Base-by-base conservation (phyloP, 1,140 invertebrate genomes). In the Chrysomallon squamiferum region DNA sequence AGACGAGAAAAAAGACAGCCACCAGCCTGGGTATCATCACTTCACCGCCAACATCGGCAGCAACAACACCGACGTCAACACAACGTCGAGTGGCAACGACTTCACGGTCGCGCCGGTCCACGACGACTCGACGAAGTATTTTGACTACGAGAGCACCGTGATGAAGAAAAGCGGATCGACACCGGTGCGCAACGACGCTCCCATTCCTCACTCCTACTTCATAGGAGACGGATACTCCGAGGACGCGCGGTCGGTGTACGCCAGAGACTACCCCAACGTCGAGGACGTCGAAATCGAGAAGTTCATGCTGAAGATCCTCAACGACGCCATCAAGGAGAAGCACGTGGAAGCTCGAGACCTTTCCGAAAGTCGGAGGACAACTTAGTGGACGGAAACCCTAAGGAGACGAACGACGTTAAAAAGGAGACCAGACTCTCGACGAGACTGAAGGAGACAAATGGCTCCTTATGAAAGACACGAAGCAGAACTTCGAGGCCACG, bases 251-350 rank as follows among this genome's bases (percentile, higher is more conserved):
- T 54, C 50, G 15, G 15, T 54, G n/a, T 54, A 54, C n/a, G 50
- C 20, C 52, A 41, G 22, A 30, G 47, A 66, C 35, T 54, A 32
- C 59, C 22, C 13, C 43, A 62, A 49, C 33, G 45, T 49, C n/a
- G 66, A 62, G 22, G 62, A 38, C 30, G 62, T 68, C 3, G 35
- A 61, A 41, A 69, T 69, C 29, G 61, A 64, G 47, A 69, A 64
- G 29, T 65, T 49, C 47, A 65, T 69, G 62, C 49, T 61, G 38
- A 64, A 65, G 5, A 63, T 49, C 47, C 38, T 69, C 25, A 59
- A 69, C 38, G 43, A 62, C 5, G 57, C 57, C 35, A 35, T 56
- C 33, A n/a, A 30, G 32, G 45, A 47, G 6, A 64, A 64, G n/a
- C 57, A 49, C 15, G 45, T 47, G 1, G 57, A 32, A 18, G 41